These are phyloP conservation scores for Phortica okadai DNA, from an alignment of 2,888 invertebrate species.

Conservation along the genomic window DNA sequence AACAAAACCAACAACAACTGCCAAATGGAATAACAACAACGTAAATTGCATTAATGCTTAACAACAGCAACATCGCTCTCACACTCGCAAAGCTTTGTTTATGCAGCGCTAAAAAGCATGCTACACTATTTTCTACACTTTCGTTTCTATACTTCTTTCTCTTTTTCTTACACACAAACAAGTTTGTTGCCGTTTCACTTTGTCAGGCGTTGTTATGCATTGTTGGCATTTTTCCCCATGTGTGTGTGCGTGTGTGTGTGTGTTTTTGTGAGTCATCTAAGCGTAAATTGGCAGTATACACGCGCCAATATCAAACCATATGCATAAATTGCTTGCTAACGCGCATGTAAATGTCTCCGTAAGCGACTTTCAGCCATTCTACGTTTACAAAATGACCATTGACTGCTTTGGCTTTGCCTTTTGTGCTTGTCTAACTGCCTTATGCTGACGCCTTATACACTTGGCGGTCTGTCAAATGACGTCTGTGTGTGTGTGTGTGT, in stretches of 20 bases:
- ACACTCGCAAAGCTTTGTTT: neutral
- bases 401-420: too few relatives aligned
- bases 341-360: conserved; percentile 10
- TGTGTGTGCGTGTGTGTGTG: neutral
- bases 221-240: too few relatives aligned
- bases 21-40: conserved; percentile 33
- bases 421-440: too few relatives aligned
- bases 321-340: conserved; percentile 24
- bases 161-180: too few relatives aligned
- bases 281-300: conserved; percentile 1
- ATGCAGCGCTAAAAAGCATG: conserved; percentile 16
- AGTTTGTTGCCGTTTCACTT: too few relatives aligned
- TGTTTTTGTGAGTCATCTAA: neutral
- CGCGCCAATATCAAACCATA: conserved; percentile 27
- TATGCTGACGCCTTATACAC: too few relatives aligned
- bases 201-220: too few relatives aligned
- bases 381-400: too few relatives aligned
- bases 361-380: too few relatives aligned
- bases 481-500: too few relatives aligned
- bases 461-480: too few relatives aligned
- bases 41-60: conserved; percentile 42
- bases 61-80: neutral
- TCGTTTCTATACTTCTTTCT: neutral
- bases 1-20: conserved; percentile 33
- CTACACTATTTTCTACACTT: conserved; percentile 5